Percentiles rank a stretch among this genome's conserved stretches.
These are phyloP conservation scores for Hirundo rustica DNA, from an alignment of 2,797 vertebrate genomes.

Conservation along the genomic window DNA sequence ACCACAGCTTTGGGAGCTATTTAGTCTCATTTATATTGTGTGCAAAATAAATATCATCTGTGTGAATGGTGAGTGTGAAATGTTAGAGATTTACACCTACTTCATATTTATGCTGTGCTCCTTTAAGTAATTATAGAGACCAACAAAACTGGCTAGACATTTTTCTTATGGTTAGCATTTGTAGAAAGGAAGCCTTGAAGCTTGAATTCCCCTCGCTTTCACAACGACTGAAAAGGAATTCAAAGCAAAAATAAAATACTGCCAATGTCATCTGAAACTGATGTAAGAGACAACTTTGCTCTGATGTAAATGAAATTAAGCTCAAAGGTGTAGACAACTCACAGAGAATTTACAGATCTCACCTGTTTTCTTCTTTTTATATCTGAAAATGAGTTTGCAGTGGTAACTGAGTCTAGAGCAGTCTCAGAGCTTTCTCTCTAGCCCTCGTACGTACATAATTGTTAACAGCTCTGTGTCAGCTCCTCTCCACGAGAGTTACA, in stretches of 20 bases:
- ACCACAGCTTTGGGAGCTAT: not conserved
- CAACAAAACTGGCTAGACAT: not conserved
- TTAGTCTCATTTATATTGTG: not conserved
- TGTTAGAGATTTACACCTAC: slow-evolving; percentile 52
- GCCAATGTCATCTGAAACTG: not conserved
- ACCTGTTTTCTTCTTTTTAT: not conserved
- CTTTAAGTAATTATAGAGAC: slow-evolving; percentile 37
- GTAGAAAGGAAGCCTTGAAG: not conserved
- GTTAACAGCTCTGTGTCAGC: not conserved
- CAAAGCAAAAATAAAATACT: slow-evolving; percentile 6
- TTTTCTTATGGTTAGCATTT: slow-evolving; percentile 38
- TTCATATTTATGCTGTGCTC: not conserved
- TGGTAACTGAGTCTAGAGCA: not conserved
- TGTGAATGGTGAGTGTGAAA: not conserved
- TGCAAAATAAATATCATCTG: slow-evolving; percentile 47
- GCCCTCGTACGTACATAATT: not conserved
- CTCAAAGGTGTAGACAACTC: not conserved
- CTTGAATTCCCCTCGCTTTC: not conserved
- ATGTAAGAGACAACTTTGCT: not conserved
- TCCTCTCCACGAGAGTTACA: not conserved
- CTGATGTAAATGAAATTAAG: not conserved
- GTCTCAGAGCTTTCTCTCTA: not conserved
- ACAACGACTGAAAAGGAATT: not conserved
- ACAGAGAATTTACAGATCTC: not conserved
- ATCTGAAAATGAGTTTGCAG: not conserved